Conservation (phyloP, 2,888 invertebrate species). For the Buathra laborator region DNA sequence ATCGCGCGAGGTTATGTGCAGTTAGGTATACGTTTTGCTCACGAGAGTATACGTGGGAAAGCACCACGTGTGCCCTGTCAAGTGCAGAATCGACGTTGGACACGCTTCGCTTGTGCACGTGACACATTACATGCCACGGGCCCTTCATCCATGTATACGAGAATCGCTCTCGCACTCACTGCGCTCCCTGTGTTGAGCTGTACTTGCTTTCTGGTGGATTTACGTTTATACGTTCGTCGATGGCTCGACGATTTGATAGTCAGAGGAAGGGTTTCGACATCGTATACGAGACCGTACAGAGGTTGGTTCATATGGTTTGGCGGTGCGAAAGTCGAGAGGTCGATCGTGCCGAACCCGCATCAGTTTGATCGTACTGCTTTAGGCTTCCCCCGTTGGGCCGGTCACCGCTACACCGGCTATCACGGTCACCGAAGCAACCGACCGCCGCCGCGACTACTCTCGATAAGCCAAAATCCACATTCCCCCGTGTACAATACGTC, state of each 20-base stretch:
- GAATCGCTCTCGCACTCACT: slow-evolving; percentile 11
- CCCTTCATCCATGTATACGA: slow-evolving; percentile 2
- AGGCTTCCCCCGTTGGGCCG: slow-evolving; percentile 46
- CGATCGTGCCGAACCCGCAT: slow-evolving; percentile 14
- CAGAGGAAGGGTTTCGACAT: slow-evolving; percentile 47
- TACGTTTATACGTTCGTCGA: slow-evolving; percentile 54
- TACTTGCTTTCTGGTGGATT: slow-evolving; percentile 50
- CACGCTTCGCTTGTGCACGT: slow-evolving; percentile 75
- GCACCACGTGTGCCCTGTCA: slow-evolving; percentile 79
- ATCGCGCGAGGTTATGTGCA: slow-evolving; percentile 56
- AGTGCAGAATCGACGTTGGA: slow-evolving; percentile 73
- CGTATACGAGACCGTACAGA: not conserved
- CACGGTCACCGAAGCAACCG: slow-evolving; percentile 33
- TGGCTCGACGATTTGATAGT: slow-evolving; percentile 36
- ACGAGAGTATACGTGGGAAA: slow-evolving; percentile 73
- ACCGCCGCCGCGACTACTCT: slow-evolving; percentile 35
- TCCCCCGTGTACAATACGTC: slow-evolving; percentile 62
- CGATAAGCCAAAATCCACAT: slow-evolving; percentile 59
- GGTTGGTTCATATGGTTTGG: slow-evolving; percentile 31
- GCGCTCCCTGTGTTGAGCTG: slow-evolving; percentile 26
- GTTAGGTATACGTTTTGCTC: slow-evolving; percentile 39
- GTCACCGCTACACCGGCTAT: slow-evolving; percentile 17
- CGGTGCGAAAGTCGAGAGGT: slow-evolving; percentile 69
- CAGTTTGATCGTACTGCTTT: slow-evolving; percentile 29
- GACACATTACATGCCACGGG: slow-evolving; percentile 74